Percentiles rank a stretch among this genome's conserved stretches.
Evolutionary conservation across 2,888 invertebrate species (phyloP).

Genomic region (Parnassius orleans): DNA sequence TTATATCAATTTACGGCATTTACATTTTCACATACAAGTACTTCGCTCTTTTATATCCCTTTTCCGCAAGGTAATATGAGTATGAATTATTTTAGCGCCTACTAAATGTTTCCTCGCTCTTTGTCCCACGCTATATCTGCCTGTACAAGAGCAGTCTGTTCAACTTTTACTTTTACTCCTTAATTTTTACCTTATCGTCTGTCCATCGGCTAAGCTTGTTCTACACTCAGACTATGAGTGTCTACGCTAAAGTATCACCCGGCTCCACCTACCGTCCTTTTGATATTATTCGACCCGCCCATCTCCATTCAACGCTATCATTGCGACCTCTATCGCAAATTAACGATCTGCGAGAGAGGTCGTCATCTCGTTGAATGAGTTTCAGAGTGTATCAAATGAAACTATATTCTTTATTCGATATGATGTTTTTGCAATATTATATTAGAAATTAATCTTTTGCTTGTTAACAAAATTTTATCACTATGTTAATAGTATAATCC

Average conservation of each 20-base stretch:
- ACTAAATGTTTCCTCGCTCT: slow-evolving; percentile 19
- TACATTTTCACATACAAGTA: slow-evolving; percentile 25
- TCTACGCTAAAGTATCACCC: slow-evolving; percentile 25
- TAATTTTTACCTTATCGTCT: slow-evolving; percentile 5
- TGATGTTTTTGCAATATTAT: neutral
- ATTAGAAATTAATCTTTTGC: no score
- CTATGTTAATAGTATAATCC: no score
- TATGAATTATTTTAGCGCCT: slow-evolving; percentile 24
- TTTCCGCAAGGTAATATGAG: slow-evolving; percentile 22
- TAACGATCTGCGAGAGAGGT: slow-evolving; percentile 48
- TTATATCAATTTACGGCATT: slow-evolving; percentile 28
- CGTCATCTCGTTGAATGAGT: slow-evolving; percentile 39
- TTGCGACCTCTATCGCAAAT: slow-evolving; percentile 52
- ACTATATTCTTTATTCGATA: slow-evolving; percentile 18
- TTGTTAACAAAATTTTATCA: no score
- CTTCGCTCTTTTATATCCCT: slow-evolving; percentile 22
- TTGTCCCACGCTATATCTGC: slow-evolving; percentile 7
- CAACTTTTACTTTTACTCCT: slow-evolving; percentile 7
- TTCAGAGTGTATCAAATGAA: slow-evolving; percentile 31
- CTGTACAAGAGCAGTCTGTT: neutral
- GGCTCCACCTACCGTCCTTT: slow-evolving; percentile 33
- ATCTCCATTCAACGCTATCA: slow-evolving; percentile 47
- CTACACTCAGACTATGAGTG: slow-evolving; percentile 12
- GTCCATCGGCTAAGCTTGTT: slow-evolving; percentile 13
- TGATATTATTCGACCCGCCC: slow-evolving; percentile 41